Conservation (phyloP, 2,888 invertebrate species). For the Tenthredo amoena region DNA sequence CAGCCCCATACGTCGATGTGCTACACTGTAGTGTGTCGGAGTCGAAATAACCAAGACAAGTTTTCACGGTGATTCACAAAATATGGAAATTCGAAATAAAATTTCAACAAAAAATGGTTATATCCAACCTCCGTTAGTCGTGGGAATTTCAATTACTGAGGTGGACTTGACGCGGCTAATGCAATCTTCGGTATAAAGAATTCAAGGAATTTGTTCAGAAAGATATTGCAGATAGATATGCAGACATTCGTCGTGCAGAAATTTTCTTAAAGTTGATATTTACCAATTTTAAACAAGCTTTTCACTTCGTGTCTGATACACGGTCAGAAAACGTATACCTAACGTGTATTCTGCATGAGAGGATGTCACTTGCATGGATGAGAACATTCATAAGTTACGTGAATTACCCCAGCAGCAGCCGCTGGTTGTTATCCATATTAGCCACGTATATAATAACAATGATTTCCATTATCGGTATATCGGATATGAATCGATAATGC, state of each 20-base stretch:
- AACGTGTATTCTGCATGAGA: neutral
- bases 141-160: neutral
- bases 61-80: constrained; percentile 14
- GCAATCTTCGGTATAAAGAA: neutral
- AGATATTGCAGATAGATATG: neutral
- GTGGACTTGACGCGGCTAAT: neutral
- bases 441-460: neutral
- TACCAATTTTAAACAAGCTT: neutral
- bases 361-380: neutral
- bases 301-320: neutral
- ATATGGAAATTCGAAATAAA: constrained; percentile 19
- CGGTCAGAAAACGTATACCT: too few species aligned
- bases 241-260: neutral
- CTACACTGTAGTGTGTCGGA: neutral
- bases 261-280: neutral
- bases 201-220: neutral
- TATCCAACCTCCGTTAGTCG: neutral
- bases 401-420: neutral
- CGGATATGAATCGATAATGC: neutral
- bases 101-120: neutral
- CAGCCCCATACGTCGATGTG: neutral
- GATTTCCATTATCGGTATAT: constrained; percentile 9
- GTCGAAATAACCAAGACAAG: neutral
- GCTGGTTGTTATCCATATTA: neutral
- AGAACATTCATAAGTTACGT: neutral